Evolutionary conservation across 2,888 invertebrate genomes (phyloP).

Genomic region (Watsonalla binaria): DNA sequence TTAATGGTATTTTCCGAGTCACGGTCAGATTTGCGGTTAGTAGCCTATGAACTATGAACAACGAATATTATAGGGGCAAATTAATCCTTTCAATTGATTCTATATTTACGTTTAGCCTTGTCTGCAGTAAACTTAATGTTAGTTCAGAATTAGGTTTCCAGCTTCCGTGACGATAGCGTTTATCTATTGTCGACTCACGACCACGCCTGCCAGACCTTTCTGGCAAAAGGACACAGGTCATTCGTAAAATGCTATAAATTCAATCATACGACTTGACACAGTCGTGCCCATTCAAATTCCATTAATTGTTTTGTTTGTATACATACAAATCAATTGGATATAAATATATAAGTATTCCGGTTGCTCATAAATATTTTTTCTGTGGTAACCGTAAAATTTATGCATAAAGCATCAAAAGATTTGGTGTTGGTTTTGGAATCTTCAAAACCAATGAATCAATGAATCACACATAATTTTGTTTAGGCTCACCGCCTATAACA

Average conservation of each 20-base stretch:
- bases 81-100: constrained; percentile 46
- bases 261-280: constrained; percentile 5
- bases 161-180: constrained; percentile 50
- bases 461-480: too few relatives aligned
- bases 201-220: constrained; percentile 14
- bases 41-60: constrained; percentile 52
- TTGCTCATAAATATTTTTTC: too few relatives aligned
- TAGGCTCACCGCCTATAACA: too few relatives aligned
- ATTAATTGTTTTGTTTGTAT: constrained; percentile 15
- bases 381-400: too few relatives aligned
- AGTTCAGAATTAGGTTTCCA: constrained; percentile 30
- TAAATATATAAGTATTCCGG: too few relatives aligned
- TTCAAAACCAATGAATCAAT: too few relatives aligned
- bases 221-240: not conserved
- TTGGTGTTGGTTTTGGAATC: too few relatives aligned
- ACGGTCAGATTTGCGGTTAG: constrained; percentile 46
- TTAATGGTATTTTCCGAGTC: constrained; percentile 32
- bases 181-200: constrained; percentile 33
- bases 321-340: too few relatives aligned
- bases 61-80: constrained; percentile 10
- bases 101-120: constrained; percentile 40
- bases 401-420: too few relatives aligned
- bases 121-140: constrained; percentile 25
- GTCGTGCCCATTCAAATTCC: constrained; percentile 39
- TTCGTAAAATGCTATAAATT: not conserved